Evolutionary conservation across 2,113 vertebrate genomes (phyloP).

Genomic region (Danionella cerebrum): DNA sequence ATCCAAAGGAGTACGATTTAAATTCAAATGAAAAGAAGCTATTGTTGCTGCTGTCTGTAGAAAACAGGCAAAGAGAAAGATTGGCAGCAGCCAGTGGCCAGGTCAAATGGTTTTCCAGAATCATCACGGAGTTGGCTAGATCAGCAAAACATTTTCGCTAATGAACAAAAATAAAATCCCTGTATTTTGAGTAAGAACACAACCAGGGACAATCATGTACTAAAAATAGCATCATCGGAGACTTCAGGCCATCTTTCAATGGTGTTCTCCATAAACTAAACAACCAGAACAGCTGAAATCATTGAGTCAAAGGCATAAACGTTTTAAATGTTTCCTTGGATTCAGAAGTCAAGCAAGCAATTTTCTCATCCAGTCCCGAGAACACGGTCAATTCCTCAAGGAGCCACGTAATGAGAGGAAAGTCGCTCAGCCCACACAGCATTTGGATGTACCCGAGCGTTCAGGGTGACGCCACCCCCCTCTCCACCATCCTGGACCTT

Average conservation of each 20-base stretch:
- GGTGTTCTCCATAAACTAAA: conserved; percentile 1
- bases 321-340: conserved; percentile 9
- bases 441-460: conserved; percentile 51
- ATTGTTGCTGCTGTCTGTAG: no score
- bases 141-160: no score
- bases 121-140: no score
- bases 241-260: neutral
- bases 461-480: conserved; percentile 51
- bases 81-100: no score
- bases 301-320: neutral
- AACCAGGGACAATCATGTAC: neutral
- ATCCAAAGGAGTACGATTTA: no score
- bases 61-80: no score
- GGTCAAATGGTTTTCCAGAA: no score
- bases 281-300: neutral
- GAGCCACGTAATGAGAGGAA: conserved; percentile 53
- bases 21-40: no score
- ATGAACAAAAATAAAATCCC: no score
- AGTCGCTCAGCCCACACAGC: conserved; percentile 56
- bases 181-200: neutral
- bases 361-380: neutral
- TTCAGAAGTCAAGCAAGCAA: neutral
- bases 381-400: conserved; percentile 46
- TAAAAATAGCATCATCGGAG: neutral
- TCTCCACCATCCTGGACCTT: conserved; percentile 45